These are phyloP conservation scores for Drosophila picticornis DNA, from an alignment of 2,888 invertebrate species.

Conservation along the genomic window DNA sequence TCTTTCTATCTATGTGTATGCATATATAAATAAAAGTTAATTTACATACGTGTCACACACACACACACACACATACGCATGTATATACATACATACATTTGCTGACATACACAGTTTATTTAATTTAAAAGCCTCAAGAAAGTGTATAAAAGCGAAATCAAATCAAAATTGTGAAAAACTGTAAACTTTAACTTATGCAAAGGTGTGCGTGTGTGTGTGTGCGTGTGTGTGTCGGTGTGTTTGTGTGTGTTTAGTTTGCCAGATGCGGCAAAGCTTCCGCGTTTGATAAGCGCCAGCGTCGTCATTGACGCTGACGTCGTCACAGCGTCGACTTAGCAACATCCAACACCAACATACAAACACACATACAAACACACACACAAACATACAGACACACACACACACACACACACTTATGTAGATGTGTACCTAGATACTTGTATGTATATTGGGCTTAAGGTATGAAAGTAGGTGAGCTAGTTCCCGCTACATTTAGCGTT, in stretches of 20 bases:
- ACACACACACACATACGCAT: background rate
- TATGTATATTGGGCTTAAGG: background rate
- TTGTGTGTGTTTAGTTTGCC: conserved; percentile 44
- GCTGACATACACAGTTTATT: conserved; percentile 21
- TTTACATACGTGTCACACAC: conserved; percentile 40
- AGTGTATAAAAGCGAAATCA: conserved; percentile 22
- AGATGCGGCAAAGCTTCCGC: conserved; percentile 69
- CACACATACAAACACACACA: conserved; percentile 4
- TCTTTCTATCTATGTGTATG: background rate
- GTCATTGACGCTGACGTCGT: conserved; percentile 21
- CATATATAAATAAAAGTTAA: conserved; percentile 38
- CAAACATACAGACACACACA: conserved; percentile 1
- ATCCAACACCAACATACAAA: conserved; percentile 23
- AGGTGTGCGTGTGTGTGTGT: background rate
- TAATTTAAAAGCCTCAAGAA: conserved; percentile 48
- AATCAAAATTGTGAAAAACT: conserved; percentile 17
- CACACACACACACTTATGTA: background rate
- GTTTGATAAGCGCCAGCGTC: conserved; percentile 69
- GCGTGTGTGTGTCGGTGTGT: conserved; percentile 9
- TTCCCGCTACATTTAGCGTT: conserved; percentile 4
- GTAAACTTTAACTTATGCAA: conserved; percentile 14
- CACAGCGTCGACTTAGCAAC: conserved; percentile 56
- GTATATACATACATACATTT: conserved; percentile 33
- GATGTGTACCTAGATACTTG: background rate
- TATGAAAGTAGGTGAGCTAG: conserved; percentile 23